A percentile compares a stretch with the other conserved stretches of the same genome.
Evolutionary conservation across 2,797 vertebrate genomes (phyloP).

Genomic region (Nothura maculosa): DNA sequence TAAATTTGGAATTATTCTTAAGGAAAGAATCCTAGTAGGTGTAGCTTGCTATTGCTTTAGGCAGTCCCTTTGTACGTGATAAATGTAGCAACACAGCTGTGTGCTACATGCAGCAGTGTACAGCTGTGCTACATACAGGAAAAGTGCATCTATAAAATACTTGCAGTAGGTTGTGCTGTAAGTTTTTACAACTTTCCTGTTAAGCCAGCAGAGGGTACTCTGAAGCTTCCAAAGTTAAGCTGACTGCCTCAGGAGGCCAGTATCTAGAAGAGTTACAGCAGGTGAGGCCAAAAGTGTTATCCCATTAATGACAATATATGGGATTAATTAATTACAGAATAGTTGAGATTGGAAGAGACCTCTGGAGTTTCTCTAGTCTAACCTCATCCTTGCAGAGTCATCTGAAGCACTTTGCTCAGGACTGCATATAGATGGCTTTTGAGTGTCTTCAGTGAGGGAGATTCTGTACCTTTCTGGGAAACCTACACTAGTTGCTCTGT

Average conservation of each 20-base stretch:
- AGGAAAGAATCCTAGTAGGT: background rate
- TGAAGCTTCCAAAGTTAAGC: background rate
- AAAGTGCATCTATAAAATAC: background rate
- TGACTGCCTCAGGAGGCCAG: background rate
- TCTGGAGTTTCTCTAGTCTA: no score
- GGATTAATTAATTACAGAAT: background rate
- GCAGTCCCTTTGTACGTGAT: conserved; percentile 21
- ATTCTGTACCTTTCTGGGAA: no score
- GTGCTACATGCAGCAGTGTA: background rate
- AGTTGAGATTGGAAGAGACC: no score
- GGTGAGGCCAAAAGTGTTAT: background rate
- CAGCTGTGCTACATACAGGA: background rate
- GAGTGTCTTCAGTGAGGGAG: no score
- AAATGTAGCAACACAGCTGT: conserved; percentile 23
- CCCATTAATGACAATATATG: background rate
- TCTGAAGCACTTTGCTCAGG: no score
- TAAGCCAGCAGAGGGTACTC: conserved; percentile 62
- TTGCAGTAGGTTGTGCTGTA: background rate
- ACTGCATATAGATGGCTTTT: no score
- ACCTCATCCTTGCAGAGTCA: background rate
- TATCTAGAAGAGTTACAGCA: background rate
- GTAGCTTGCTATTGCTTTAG: background rate
- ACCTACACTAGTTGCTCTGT: no score
- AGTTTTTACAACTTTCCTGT: background rate
- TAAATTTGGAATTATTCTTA: conserved; percentile 37